Evolutionary conservation across 1,140 invertebrate species (phyloP), one percentile per base, ranked within the genome.

Genomic region (Anagrus nilaparvatae): DNA sequence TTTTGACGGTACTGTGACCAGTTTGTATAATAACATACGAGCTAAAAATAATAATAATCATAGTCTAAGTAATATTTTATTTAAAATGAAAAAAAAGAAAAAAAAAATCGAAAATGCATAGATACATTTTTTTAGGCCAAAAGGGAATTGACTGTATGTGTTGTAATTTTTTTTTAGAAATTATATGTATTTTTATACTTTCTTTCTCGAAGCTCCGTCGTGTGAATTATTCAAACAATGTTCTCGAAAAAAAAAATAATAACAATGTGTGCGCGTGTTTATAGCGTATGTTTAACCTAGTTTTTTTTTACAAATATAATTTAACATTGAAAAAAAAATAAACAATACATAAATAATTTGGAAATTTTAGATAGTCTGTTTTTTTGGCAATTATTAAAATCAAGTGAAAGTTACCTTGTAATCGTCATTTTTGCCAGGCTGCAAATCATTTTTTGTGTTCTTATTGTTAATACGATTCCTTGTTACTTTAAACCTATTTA

Each of bases 1-100:
- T 94, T 95, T 1, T 83, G 81, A 38, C 93, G 73, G 60, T 97
- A 97, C 59, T 97, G 93, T 0, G 93, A 92, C 93, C 93, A 97
- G 70, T 97, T 96, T 14, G 90, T 95, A 67, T 94, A 96, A 62
- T 96, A 97, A 60, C 92, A 96, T 2, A 94, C 89, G 40, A 93
- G 72, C 77, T 86, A 38, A 31, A 39, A n/a, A n/a, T 0, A 33
- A 29, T 4, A 19, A 33, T 31, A 24, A 40, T 20, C 3, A 4
- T 12, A 19, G n/a, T 73, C 69, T 78, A 78, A 52, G 79, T 77
- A 29, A 71, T 75, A 61, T 78, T 75, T 9, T 20, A 8, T n/a
- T 9, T 5, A 6, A 6, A 5, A 25, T 16, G 23, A n/a, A n/a
- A n/a, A n/a, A n/a, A n/a, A 42, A 25, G 24, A 7, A 40, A 29